A percentile compares a stretch with the other conserved stretches of the same genome.
phyloP scores from a whole-genome alignment of 23 tunicate species.

The Styela clava region DNA sequence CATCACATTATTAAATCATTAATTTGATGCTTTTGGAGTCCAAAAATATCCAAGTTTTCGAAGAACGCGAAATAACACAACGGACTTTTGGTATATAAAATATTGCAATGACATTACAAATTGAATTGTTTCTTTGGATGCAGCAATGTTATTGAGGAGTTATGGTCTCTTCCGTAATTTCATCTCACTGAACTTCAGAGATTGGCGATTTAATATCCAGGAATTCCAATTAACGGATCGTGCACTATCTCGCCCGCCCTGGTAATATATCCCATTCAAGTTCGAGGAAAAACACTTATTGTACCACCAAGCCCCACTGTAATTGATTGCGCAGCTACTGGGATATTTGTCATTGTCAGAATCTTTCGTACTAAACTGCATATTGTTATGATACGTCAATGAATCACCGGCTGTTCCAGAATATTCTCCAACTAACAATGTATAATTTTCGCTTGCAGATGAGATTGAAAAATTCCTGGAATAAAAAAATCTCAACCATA shows the following conservation, averaged over 20 bases:
- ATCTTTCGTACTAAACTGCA: neutral
- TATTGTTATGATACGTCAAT: neutral
- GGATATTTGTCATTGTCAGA: neutral
- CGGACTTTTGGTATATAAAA: too few species aligned
- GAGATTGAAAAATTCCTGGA: neutral
- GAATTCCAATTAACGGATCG: neutral
- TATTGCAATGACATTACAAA: too few species aligned
- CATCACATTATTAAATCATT: too few species aligned
- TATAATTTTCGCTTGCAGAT: neutral
- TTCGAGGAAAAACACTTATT: neutral
- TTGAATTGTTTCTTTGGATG: too few species aligned
- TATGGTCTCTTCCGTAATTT: neutral
- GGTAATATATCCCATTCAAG: neutral
- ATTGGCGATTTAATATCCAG: neutral
- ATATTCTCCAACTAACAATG: neutral
- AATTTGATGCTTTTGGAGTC: too few species aligned
- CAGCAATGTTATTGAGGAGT: too few species aligned
- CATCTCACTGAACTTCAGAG: neutral
- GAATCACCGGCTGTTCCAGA: conserved; percentile 7
- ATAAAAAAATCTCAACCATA: too few species aligned
- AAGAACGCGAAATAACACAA: too few species aligned
- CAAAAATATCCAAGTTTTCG: too few species aligned
- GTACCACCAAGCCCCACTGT: conserved; percentile 20
- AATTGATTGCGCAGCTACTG: too few species aligned
- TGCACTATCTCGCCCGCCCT: neutral